Evolutionary conservation across 2,797 vertebrate genomes (phyloP), one percentile per base, ranked within the genome.

Genomic region (Craterocephalus amniculus): DNA sequence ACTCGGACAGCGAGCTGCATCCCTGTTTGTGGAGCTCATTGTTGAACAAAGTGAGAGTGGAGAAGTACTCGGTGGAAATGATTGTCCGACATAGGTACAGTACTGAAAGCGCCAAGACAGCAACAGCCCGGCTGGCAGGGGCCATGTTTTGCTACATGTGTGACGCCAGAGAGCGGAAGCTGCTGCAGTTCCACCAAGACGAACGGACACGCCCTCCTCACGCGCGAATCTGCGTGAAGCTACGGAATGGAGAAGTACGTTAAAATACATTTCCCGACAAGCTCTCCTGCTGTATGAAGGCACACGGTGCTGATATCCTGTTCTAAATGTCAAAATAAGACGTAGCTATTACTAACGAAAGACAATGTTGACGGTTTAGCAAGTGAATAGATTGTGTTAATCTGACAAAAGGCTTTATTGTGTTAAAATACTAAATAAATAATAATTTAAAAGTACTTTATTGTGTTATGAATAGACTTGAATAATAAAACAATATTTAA

Each of bases 11-110:
- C 72, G 93, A 94, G 81, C 89, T 90, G 82, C 95, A 95, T 49
- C 94, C 94, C 80, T 94, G 94, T 74, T 93, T 92, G 84, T 92
- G 91, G 43, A 95, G 91, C 63, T 94, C 93, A 11, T 88, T 93
- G 85, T 94, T 93, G 88, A 95, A 94, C 56, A 95, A 66, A 2
- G 92, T 92, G 58, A 95, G 89, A 0, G 92, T 92, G 72, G 94
- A 94, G 83, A 95, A 93, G 55, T 87, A 92, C 74, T 95, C 94
- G 13, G 93, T 93, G 70, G 91, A 89, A 63, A 92, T 32, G 58
- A 85, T 70, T 0, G 72, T 65, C 24, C 83, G 84, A 6, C 89
- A 77, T 65, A 92, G 85, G 70, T 36, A 90, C 1, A 95, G 86
- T 16, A 95, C 70, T 0, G 83, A 87, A 20, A 95, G 81, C 26